Conservation (phyloP, 2,113 vertebrate genomes). For the Argyrosomus japonicus region DNA sequence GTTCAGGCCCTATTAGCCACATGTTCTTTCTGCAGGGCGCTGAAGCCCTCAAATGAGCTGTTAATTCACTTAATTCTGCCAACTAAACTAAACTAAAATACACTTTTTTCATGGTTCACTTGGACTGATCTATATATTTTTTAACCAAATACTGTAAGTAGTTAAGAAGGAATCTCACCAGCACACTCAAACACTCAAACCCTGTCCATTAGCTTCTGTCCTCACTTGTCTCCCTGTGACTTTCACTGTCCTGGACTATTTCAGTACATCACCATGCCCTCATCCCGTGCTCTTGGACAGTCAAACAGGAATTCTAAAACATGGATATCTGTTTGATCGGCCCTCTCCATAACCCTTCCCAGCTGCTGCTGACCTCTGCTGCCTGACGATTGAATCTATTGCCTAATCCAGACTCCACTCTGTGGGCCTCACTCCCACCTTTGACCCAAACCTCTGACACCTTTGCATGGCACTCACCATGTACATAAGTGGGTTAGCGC, state of each 20-base stretch:
- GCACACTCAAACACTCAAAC: too few species aligned
- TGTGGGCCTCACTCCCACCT: conserved; percentile 24
- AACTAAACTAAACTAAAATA: background rate
- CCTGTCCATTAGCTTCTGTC: background rate
- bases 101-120: background rate
- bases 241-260: conserved; percentile 16
- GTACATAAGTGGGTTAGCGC: conserved; percentile 74
- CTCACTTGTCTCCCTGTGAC: conserved; percentile 16
- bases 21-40: background rate
- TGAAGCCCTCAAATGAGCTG: background rate
- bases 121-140: background rate
- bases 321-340: conserved; percentile 52
- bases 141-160: background rate
- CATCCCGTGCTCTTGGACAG: conserved; percentile 14
- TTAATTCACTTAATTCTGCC: background rate
- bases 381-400: conserved; percentile 63
- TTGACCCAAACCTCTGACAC: conserved; percentile 35
- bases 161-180: background rate
- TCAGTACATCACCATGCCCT: conserved; percentile 7
- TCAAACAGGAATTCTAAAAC: conserved; percentile 38
- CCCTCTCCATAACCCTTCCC: conserved; percentile 42
- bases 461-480: conserved; percentile 45
- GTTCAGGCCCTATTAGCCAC: too few species aligned
- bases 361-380: conserved; percentile 53
- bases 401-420: conserved; percentile 41